These are phyloP conservation scores for Lucilia sericata DNA, from an alignment of 1,140 invertebrate genomes.

Conservation along the genomic window DNA sequence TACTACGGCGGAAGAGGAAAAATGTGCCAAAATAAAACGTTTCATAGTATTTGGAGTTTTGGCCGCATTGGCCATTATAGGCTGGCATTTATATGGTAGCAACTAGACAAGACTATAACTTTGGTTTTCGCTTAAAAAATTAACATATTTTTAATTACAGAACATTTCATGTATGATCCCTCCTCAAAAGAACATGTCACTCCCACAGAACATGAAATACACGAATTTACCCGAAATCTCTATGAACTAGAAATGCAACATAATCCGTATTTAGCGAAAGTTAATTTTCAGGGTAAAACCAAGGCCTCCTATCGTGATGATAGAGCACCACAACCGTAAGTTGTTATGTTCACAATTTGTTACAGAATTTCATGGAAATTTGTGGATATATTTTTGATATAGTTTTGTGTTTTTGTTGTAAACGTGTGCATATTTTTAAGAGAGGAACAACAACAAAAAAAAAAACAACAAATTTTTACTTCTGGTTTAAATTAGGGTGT, in stretches of 20 bases:
- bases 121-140: no score
- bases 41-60: slow-evolving; percentile 58
- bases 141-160: neutral
- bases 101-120: neutral
- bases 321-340: slow-evolving; percentile 77
- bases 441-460: neutral
- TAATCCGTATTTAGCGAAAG: slow-evolving; percentile 57
- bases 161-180: slow-evolving; percentile 41
- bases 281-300: slow-evolving; percentile 75
- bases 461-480: neutral
- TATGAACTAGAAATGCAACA: slow-evolving; percentile 55
- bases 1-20: slow-evolving; percentile 50
- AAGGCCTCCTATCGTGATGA: slow-evolving; percentile 74
- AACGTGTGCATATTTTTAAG: neutral
- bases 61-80: slow-evolving; percentile 57
- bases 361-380: no score
- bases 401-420: no score
- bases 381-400: no score
- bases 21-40: slow-evolving; percentile 60
- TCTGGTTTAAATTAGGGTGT: neutral
- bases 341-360: neutral
- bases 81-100: slow-evolving; percentile 64
- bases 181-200: slow-evolving; percentile 17
- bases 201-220: slow-evolving; percentile 47
- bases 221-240: slow-evolving; percentile 48